Percentiles rank a stretch among this genome's conserved stretches.
Evolutionary conservation across 1,140 invertebrate species (phyloP).

Genomic region (Aphidius gifuensis): DNA sequence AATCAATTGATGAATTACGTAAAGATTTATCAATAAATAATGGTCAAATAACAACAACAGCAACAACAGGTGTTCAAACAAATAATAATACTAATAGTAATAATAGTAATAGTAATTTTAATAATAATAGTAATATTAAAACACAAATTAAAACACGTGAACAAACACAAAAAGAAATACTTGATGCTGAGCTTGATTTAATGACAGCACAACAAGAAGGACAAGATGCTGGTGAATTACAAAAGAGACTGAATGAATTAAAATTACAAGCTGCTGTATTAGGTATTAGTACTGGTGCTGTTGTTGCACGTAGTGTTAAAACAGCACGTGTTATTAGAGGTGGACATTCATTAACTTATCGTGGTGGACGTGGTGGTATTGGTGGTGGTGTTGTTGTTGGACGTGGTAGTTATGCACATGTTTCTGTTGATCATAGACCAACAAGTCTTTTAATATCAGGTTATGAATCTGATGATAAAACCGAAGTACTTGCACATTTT

Average conservation of each 20-base stretch:
- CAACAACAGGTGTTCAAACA: no score
- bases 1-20: slow-evolving; percentile 72
- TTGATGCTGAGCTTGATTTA: slow-evolving; percentile 85
- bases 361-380: slow-evolving; percentile 44
- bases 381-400: slow-evolving; percentile 64
- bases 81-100: no score
- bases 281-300: slow-evolving; percentile 39
- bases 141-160: slow-evolving; percentile 55
- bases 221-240: slow-evolving; percentile 70
- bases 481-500: slow-evolving; percentile 69
- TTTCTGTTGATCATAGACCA: slow-evolving; percentile 76
- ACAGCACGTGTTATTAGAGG: slow-evolving; percentile 38
- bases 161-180: slow-evolving; percentile 76
- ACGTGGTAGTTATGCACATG: slow-evolving; percentile 55
- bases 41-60: slow-evolving; percentile 32
- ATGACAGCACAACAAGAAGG: slow-evolving; percentile 80
- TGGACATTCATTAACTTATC: slow-evolving; percentile 39
- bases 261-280: slow-evolving; percentile 60
- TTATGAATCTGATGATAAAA: slow-evolving; percentile 69
- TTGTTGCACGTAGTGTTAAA: slow-evolving; percentile 25
- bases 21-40: slow-evolving; percentile 61
- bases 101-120: no score
- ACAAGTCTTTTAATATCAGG: slow-evolving; percentile 77
- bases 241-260: slow-evolving; percentile 70
- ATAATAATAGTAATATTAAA: slow-evolving; percentile 6